Conservation (phyloP, 2,888 invertebrate species). For the Smittia sp. region DNA sequence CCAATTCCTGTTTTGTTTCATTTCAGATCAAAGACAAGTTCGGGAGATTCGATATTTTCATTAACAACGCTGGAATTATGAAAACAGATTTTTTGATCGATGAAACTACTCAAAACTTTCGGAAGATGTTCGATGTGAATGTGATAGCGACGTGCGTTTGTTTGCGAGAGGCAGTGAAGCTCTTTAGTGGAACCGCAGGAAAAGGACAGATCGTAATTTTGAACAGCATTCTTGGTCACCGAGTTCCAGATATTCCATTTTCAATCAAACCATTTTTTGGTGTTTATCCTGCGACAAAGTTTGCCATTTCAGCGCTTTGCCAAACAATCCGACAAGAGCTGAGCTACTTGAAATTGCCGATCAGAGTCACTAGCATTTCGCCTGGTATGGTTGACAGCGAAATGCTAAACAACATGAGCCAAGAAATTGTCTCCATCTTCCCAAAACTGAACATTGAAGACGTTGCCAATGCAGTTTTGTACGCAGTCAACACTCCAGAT, state of each 20-base stretch:
- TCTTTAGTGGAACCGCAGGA: slow-evolving; percentile 56
- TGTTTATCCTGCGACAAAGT: slow-evolving; percentile 61
- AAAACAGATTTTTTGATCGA: slow-evolving; percentile 48
- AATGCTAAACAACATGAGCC: slow-evolving; percentile 53
- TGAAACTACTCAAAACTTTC: slow-evolving; percentile 48
- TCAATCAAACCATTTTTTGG: slow-evolving; percentile 51
- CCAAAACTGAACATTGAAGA: slow-evolving; percentile 58
- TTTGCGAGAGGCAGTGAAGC: slow-evolving; percentile 57
- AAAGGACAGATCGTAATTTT: slow-evolving; percentile 63
- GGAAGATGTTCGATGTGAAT: slow-evolving; percentile 55
- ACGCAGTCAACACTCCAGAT: slow-evolving; percentile 61
- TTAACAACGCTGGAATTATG: slow-evolving; percentile 56
- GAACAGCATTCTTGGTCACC: slow-evolving; percentile 53
- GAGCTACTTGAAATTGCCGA: slow-evolving; percentile 44
- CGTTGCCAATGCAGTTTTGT: slow-evolving; percentile 62
- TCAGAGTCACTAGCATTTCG: slow-evolving; percentile 55
- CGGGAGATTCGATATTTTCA: slow-evolving; percentile 54
- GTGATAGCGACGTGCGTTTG: slow-evolving; percentile 59
- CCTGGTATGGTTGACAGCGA: slow-evolving; percentile 63
- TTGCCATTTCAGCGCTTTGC: slow-evolving; percentile 58
- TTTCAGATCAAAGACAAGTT: slow-evolving; percentile 46
- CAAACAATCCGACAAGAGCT: slow-evolving; percentile 61
- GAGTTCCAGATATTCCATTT: slow-evolving; percentile 55
- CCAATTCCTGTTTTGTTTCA: not conserved
- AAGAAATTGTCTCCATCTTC: slow-evolving; percentile 48